Evolutionary conservation across 2,888 invertebrate genomes (phyloP), one percentile per base, ranked within the genome.

Genomic region (Nephrotoma appendiculata): DNA sequence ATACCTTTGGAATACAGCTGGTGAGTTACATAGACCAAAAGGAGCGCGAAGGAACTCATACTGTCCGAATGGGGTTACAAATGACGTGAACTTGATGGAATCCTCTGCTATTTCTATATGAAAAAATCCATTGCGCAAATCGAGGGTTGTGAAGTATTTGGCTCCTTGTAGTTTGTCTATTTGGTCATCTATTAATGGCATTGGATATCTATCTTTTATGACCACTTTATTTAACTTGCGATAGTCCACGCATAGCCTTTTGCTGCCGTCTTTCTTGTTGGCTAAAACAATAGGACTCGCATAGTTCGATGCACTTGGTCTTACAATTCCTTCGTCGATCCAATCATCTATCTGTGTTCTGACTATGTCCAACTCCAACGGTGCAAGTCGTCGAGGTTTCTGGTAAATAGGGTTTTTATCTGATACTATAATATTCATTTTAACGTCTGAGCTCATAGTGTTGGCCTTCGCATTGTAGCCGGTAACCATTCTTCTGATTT

Each of bases 141-240:
- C n/a, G n/a, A n/a, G n/a, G n/a, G n/a, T n/a, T n/a, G n/a, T n/a
- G n/a, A n/a, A n/a, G n/a, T n/a, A n/a, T n/a, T n/a, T n/a, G n/a
- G n/a, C n/a, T n/a, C 89, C 89, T 85, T 89, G 88, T 2, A 90
- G 87, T 48, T 88, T 87, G 44, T 90, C 89, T 5, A 91, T 44
- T 85, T 89, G 89, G 57, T 90, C 90, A 9, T 90, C 89, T 5
- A 90, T 89, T 12, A 89, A 41, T 0, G 89, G 90, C 41, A 90
- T 42, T 2, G 89, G 87, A 86, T 88, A 89, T 87, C 87, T 88
- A 86, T 88, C 89, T 86, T 88, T 89, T 43, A 89, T 87, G 6
- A 88, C 88, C 9, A 87, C 86, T 83, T 88, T 88, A 84, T 89
- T 89, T 7, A 88, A 86, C 41, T 86, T 52, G 7, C 89, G 85